These are phyloP conservation scores for Morpho helenor DNA, from an alignment of 2,888 invertebrate genomes.

Conservation along the genomic window DNA sequence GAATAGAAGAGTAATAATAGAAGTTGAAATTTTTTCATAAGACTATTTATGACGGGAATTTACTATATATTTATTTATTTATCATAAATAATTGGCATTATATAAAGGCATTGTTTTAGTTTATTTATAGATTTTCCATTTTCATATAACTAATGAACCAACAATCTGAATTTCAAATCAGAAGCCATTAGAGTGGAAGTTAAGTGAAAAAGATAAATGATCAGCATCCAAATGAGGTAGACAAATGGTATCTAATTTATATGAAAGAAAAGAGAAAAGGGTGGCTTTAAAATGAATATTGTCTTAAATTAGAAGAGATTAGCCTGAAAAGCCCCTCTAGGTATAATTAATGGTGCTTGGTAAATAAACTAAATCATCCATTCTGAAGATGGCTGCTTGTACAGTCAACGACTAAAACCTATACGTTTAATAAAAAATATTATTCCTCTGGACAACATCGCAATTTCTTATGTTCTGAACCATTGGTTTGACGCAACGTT, in stretches of 20 bases:
- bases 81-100: no score
- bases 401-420: neutral
- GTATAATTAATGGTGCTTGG: constrained; percentile 21
- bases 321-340: constrained; percentile 37
- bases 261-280: constrained; percentile 33
- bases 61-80: no score
- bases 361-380: constrained; percentile 16
- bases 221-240: constrained; percentile 30
- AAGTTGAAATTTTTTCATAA: no score
- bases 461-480: no score
- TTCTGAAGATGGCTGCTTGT: constrained; percentile 7
- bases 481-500: no score
- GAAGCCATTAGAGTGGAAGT: constrained; percentile 5
- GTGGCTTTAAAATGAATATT: constrained; percentile 40
- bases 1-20: no score
- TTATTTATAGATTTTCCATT: neutral
- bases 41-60: no score
- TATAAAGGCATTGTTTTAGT: neutral
- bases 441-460: no score
- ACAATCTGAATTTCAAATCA: neutral
- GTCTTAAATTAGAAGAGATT: constrained; percentile 49
- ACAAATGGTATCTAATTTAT: constrained; percentile 45
- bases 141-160: neutral
- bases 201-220: constrained; percentile 28
- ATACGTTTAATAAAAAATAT: no score